Conservation (phyloP, 2,888 invertebrate genomes). For the Erpobdella octoculata region DNA sequence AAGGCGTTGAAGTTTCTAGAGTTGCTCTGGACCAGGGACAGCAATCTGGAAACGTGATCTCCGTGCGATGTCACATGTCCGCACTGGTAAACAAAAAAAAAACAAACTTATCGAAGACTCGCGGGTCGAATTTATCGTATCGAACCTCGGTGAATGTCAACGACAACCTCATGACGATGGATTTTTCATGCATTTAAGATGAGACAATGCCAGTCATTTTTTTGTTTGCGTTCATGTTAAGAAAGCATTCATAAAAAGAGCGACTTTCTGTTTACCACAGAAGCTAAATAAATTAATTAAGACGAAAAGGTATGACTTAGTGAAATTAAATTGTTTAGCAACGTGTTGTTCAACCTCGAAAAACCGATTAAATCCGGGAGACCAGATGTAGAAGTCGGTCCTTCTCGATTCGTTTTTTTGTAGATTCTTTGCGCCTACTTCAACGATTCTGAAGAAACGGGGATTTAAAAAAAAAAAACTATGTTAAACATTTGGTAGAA, state of each 20-base stretch:
- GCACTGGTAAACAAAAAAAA: slow-evolving; percentile 5
- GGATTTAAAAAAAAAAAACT: neutral
- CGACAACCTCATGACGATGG: too few relatives aligned
- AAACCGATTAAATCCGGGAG: slow-evolving; percentile 20
- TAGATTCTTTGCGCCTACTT: slow-evolving; percentile 19
- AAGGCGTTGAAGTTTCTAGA: neutral
- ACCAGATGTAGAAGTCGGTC: slow-evolving; percentile 25
- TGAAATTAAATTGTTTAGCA: too few relatives aligned
- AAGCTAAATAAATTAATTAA: too few relatives aligned
- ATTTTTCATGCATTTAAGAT: too few relatives aligned
- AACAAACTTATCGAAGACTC: too few relatives aligned
- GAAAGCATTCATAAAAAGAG: neutral
- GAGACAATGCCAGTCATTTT: too few relatives aligned
- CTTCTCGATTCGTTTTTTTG: slow-evolving; percentile 12
- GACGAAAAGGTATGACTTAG: too few relatives aligned
- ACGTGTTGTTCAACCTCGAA: slow-evolving; percentile 19
- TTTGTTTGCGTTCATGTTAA: too few relatives aligned
- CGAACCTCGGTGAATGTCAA: too few relatives aligned
- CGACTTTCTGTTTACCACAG: too few relatives aligned
- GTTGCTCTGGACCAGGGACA: neutral
- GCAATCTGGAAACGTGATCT: slow-evolving; percentile 18
- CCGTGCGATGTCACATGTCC: slow-evolving; percentile 1
- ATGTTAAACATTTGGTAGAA: neutral
- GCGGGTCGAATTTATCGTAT: too few relatives aligned
- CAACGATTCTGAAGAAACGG: slow-evolving; percentile 7